A percentile compares a stretch with the other conserved stretches of the same genome.
Conservation (phyloP, 2,113 vertebrate genomes). For the Cinclus mexicanus region DNA sequence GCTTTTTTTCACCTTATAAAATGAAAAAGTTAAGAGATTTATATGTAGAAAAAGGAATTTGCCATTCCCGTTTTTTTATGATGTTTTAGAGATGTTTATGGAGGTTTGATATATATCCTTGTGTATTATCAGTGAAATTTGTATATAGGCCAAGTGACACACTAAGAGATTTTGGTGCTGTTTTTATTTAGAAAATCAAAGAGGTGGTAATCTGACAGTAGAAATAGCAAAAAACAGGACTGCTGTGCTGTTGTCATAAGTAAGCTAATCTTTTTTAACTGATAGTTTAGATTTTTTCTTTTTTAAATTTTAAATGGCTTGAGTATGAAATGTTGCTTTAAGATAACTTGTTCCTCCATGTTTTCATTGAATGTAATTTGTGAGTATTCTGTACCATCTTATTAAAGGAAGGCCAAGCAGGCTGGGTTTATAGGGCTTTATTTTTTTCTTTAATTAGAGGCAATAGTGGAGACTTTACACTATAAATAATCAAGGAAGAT, state of each 20-base stretch:
- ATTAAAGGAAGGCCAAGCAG: not conserved
- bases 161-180: not conserved
- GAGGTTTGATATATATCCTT: not conserved
- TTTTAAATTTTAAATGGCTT: rapidly evolving
- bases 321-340: not conserved
- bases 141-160: not conserved
- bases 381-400: not conserved
- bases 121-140: not conserved
- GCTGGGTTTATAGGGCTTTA: not conserved
- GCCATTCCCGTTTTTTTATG: not conserved
- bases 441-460: not conserved
- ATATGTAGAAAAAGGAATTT: not conserved
- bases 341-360: not conserved
- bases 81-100: not conserved
- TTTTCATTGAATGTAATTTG: not conserved
- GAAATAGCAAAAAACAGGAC: not conserved
- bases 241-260: not conserved
- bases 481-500: not conserved
- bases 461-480: not conserved
- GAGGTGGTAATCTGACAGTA: not conserved
- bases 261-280: not conserved
- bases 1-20: not conserved
- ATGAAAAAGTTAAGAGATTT: not conserved
- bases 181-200: not conserved
- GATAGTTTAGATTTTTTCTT: not conserved